Evolutionary conservation across 2,888 invertebrate genomes (phyloP), one percentile per base, ranked within the genome.

Genomic region (Deilephila porcellus): DNA sequence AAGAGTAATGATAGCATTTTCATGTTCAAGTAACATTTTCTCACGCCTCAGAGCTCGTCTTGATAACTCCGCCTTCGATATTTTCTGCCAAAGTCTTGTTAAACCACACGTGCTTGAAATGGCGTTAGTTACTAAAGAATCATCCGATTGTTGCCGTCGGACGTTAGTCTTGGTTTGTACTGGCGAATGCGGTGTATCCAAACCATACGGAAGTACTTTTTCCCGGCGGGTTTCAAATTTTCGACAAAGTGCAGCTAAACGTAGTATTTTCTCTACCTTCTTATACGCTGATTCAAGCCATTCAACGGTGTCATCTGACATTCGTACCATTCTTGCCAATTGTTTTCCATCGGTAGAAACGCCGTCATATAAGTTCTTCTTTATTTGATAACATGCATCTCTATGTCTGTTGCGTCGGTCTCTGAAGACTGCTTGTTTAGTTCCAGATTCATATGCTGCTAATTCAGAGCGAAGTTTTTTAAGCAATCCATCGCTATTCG

Each of bases 141-240:
- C 90, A 67, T 91, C 90, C 0, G 89, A 87, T 34, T 83, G 82
- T 60, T 86, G 86, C 25, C 80, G 83, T 63, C 90, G 88, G 71
- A 85, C 75, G 71, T 79, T 85, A 17, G 73, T 71, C 77, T 88
- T 90, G 8, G 81, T 77, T 75, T 85, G 81, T n/a, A 81, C 82
- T 25, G 90, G 88, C 2, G 87, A 85, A 73, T 88, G 84, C 37
- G 91, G 91, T 70, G 78, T 71, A 20, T 73, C 75, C 8, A 86
- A 85, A 70, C 90, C 93, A 75, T 85, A 95, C 1, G 93, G 94
- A 64, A 94, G 76, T 25, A 95, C 88, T 81, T 94, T 95, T 85
- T 96, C 96, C 19, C 91, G 87, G 76, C 93, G 92, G 0, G 95
- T 95, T 87, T 96, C 96, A 80, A 93, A 95, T 84, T 95, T 96